Evolutionary conservation across 2,888 invertebrate genomes (phyloP).

Genomic region (Drosophila rellima): DNA sequence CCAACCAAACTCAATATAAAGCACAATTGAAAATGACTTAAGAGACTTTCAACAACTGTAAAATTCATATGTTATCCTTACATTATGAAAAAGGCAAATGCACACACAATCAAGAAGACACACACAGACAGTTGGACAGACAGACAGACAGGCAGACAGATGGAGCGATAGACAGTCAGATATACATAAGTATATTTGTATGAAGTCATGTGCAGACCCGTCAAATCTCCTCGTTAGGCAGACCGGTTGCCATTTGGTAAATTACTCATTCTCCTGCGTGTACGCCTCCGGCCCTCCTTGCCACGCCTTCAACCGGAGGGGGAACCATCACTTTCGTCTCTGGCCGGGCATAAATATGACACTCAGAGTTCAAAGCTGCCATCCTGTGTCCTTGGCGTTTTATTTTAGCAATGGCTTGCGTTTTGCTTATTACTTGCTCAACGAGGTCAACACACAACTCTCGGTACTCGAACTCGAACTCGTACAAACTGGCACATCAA

Average conservation of each 20-base stretch:
- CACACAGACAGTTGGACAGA: slow-evolving; percentile 17
- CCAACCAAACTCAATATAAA: slow-evolving; percentile 11
- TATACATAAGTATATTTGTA: slow-evolving; percentile 9
- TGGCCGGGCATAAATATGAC: slow-evolving; percentile 53
- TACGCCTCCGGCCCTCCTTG: slow-evolving; percentile 21
- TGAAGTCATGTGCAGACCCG: slow-evolving; percentile 26
- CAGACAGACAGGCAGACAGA: slow-evolving; percentile 13
- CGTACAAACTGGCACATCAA: slow-evolving; percentile 26
- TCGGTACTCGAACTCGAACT: slow-evolving; percentile 10
- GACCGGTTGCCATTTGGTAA: slow-evolving; percentile 52
- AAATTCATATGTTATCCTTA: slow-evolving; percentile 53
- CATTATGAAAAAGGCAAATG: slow-evolving; percentile 29
- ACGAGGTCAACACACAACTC: slow-evolving; percentile 50
- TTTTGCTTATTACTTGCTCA: slow-evolving; percentile 62
- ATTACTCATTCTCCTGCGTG: slow-evolving; percentile 53
- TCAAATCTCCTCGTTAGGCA: slow-evolving; percentile 57
- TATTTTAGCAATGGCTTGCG: slow-evolving; percentile 56
- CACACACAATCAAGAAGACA: slow-evolving; percentile 24
- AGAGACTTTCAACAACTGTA: slow-evolving; percentile 21
- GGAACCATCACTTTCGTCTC: slow-evolving; percentile 3
- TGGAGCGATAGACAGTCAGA: slow-evolving; percentile 21
- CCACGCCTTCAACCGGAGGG: not conserved
- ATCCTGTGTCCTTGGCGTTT: slow-evolving; percentile 71
- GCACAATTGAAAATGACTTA: not conserved
- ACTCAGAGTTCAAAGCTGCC: slow-evolving; percentile 67